A percentile compares a stretch with the other conserved stretches of the same genome.
Conservation (phyloP, 2,797 vertebrate genomes). For the Astyanax mexicanus region DNA sequence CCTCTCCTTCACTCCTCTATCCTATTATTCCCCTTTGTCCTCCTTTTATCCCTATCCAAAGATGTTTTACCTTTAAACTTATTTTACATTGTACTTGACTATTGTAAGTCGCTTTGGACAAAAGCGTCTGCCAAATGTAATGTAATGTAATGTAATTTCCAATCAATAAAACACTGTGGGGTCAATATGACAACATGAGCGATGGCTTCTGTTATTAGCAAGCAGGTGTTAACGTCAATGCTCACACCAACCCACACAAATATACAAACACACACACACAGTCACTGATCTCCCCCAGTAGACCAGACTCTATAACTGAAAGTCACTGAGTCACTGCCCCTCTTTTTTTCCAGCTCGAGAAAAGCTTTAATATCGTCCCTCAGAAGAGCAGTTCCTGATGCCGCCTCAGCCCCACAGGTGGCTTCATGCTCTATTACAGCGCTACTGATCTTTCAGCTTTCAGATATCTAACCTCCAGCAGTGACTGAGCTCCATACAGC, state of each 20-base stretch:
- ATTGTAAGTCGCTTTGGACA: too few relatives aligned
- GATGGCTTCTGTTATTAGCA: not conserved
- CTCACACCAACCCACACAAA: not conserved
- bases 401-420: slow-evolving; percentile 35
- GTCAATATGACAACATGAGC: slow-evolving; percentile 6
- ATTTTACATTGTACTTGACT: too few relatives aligned
- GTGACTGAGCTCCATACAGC: not conserved
- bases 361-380: not conserved
- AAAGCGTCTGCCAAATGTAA: too few relatives aligned
- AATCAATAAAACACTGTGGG: slow-evolving; percentile 2
- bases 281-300: slow-evolving; percentile 6
- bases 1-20: too few relatives aligned
- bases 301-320: not conserved
- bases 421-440: slow-evolving; percentile 67
- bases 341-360: slow-evolving; percentile 1
- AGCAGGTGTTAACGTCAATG: not conserved
- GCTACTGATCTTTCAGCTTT: not conserved
- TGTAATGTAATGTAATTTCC: too few relatives aligned
- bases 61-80: too few relatives aligned
- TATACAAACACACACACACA: slow-evolving; percentile 2
- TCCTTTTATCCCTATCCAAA: too few relatives aligned
- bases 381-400: not conserved
- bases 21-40: too few relatives aligned
- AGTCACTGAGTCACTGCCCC: slow-evolving; percentile 44
- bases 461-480: slow-evolving; percentile 54